Conservation (phyloP, 2,888 invertebrate species). For the Lepidocyrtoides sp. region DNA sequence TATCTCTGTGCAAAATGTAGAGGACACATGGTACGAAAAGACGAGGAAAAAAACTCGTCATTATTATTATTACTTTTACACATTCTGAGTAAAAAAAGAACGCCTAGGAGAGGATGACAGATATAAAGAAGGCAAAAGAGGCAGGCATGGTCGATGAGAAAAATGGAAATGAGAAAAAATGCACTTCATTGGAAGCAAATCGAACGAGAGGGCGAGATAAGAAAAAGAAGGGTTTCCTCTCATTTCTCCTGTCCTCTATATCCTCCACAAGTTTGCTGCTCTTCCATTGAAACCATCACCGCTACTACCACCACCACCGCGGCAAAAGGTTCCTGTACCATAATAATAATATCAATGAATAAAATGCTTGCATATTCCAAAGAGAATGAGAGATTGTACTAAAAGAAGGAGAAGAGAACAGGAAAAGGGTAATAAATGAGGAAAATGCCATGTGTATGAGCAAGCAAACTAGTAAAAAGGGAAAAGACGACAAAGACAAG, state of each 20-base stretch:
- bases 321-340: not conserved
- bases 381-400: slow-evolving; percentile 19
- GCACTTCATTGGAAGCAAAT: slow-evolving; percentile 82
- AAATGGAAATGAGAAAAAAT: slow-evolving; percentile 73
- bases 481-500: slow-evolving; percentile 32
- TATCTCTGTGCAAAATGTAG: slow-evolving; percentile 55
- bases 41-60: slow-evolving; percentile 60
- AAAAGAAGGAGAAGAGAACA: slow-evolving; percentile 5
- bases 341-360: slow-evolving; percentile 66
- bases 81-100: slow-evolving; percentile 53
- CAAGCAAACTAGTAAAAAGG: slow-evolving; percentile 51
- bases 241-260: slow-evolving; percentile 70
- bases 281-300: slow-evolving; percentile 22
- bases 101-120: not conserved
- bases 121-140: not conserved
- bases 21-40: slow-evolving; percentile 26
- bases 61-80: slow-evolving; percentile 70
- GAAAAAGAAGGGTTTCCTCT: slow-evolving; percentile 77
- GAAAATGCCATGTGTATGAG: slow-evolving; percentile 71
- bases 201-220: slow-evolving; percentile 84
- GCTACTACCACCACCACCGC: not conserved
- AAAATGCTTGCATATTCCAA: slow-evolving; percentile 61
- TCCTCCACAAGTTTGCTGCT: not conserved
- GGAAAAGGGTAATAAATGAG: slow-evolving; percentile 78
- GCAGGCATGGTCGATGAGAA: slow-evolving; percentile 63